A percentile compares a stretch with the other conserved stretches of the same genome.
Evolutionary conservation across 2,797 vertebrate genomes (phyloP).

Genomic region (Zalophus californianus): DNA sequence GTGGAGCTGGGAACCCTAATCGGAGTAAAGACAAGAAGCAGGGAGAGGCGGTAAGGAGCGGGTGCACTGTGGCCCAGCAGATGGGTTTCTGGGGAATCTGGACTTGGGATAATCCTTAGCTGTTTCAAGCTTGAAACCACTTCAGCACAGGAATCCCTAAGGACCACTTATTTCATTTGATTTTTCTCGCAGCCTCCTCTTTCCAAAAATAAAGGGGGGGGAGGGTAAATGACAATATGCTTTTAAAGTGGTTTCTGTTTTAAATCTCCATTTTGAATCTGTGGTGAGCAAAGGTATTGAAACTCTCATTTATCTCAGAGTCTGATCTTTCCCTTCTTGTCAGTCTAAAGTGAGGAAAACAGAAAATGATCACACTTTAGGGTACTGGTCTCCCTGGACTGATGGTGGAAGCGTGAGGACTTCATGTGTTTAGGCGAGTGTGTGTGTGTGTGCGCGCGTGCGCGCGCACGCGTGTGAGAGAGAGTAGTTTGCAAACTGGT

Average conservation of each 20-base stretch:
- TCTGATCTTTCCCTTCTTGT: conserved; percentile 10
- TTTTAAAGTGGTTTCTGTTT: conserved; percentile 17
- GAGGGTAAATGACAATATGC: background rate
- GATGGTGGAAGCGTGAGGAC: background rate
- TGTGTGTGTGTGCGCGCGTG: background rate
- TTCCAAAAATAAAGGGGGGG: background rate
- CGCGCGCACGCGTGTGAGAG: background rate
- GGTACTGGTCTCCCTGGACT: background rate
- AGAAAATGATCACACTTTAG: background rate
- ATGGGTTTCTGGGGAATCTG: background rate
- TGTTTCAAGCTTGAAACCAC: conserved; percentile 9
- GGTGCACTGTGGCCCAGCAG: background rate
- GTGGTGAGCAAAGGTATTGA: background rate
- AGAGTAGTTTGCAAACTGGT: conserved; percentile 75
- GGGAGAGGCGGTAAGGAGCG: background rate
- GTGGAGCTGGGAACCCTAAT: conserved; percentile 43
- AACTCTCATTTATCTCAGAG: background rate
- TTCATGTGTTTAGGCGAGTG: background rate
- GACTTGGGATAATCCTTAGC: background rate
- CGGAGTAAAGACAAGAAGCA: conserved; percentile 2
- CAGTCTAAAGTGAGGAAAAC: background rate
- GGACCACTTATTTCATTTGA: background rate
- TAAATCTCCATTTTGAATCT: conserved; percentile 14
- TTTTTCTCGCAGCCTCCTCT: conserved; percentile 18
- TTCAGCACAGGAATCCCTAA: background rate